phyloP scores from a whole-genome alignment of 2,113 vertebrate species.

The Rhagologus leucostigma region DNA sequence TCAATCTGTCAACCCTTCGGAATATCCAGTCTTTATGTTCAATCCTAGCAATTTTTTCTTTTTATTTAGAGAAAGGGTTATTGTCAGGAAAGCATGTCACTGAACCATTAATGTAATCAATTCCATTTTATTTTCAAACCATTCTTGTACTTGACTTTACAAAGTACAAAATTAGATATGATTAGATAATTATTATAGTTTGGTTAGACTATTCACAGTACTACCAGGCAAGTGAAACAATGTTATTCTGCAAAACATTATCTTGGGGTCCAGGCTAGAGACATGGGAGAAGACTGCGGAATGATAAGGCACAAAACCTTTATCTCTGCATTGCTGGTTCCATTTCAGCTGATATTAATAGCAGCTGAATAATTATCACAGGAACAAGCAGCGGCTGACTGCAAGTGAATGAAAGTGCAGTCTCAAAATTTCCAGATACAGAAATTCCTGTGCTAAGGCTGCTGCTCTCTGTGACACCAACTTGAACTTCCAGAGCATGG shows the following conservation, averaged over 20 bases:
- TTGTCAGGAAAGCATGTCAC: neutral
- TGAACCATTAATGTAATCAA: neutral
- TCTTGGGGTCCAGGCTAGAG: neutral
- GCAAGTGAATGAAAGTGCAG: neutral
- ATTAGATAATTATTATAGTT: neutral
- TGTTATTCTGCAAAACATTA: neutral
- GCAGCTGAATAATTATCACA: neutral
- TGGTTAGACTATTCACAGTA: neutral
- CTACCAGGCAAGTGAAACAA: neutral
- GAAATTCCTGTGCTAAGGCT: neutral
- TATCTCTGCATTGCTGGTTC: neutral
- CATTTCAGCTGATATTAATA: neutral
- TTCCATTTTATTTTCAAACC: neutral
- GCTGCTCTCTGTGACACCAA: neutral
- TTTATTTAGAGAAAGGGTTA: conserved; percentile 13
- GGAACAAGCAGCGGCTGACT: neutral
- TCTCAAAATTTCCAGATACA: neutral
- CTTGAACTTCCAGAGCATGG: neutral
- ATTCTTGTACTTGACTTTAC: neutral
- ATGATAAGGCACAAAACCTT: neutral
- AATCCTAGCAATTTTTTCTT: neutral
- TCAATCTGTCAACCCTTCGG: neutral
- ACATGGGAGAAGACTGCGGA: neutral
- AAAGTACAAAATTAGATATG: conserved; percentile 8
- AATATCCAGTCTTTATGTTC: neutral